phyloP scores from a whole-genome alignment of 2,888 invertebrate species.

The Synanthedon formicaeformis region DNA sequence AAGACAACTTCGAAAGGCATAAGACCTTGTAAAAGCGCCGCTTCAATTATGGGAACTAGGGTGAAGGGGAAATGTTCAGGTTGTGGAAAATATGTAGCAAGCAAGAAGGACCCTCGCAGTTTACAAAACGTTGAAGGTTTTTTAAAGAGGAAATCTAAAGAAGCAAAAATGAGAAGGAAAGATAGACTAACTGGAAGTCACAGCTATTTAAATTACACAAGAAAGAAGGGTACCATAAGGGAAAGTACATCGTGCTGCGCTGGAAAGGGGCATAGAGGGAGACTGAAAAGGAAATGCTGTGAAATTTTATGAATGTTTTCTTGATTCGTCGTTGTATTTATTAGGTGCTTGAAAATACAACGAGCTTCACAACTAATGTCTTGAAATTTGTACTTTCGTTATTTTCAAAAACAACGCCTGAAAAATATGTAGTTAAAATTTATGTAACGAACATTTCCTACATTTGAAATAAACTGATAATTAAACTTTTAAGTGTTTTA shows the following conservation, averaged over 20 bases:
- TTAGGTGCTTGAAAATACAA: no score
- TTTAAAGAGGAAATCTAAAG: conserved; percentile 38
- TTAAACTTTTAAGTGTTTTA: no score
- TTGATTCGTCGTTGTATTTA: no score
- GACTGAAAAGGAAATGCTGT: conserved; percentile 23
- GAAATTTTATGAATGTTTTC: conserved; percentile 18
- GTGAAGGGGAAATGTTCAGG: conserved; percentile 31
- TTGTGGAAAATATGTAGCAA: conserved; percentile 31
- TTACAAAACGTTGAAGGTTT: conserved; percentile 26
- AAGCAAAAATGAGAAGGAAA: conserved; percentile 29
- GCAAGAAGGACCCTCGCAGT: conserved; percentile 18
- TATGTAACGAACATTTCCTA: no score
- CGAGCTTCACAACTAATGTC: no score
- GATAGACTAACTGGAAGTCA: conserved; percentile 36
- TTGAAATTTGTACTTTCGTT: no score
- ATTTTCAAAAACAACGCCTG: no score
- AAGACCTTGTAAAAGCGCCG: conserved; percentile 46
- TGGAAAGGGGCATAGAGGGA: conserved; percentile 49
- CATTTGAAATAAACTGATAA: no score
- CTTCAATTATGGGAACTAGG: conserved; percentile 45
- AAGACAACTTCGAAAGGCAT: conserved; percentile 35
- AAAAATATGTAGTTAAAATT: no score
- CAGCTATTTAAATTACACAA: conserved; percentile 26
- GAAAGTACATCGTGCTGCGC: conserved; percentile 32
- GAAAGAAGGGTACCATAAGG: conserved; percentile 23